Evolutionary conservation across 2,797 vertebrate species (phyloP), one percentile per base, ranked within the genome.

Genomic region (Esox masquinongy): DNA sequence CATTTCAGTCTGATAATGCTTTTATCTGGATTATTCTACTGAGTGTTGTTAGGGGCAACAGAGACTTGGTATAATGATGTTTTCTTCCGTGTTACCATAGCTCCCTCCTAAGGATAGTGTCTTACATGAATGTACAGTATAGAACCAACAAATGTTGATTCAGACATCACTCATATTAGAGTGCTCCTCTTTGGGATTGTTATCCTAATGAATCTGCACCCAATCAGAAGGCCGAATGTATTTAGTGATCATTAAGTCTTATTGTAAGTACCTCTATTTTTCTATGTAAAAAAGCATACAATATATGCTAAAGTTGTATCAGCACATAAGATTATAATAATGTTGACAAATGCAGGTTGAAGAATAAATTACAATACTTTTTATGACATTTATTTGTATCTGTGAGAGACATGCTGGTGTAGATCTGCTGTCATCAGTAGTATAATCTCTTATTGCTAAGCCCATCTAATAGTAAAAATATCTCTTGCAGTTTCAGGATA

Each of bases 21-120:
- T 22, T 43, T 22, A 39, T 36, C n/a, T 39, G 36, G 34, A 34
- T 36, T 67, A 34, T 36, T 36, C 26, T 19, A 11, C 15, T 64
- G 63, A 29, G 63, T 31, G 29, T n/a, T 68, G 67, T 39, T 68
- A 19, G 36, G 67, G 34, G 31, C 66, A 68, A 34, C 31, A 34
- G 64, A 43, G 34, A 39, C 34, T 68, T 39, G 34, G n/a, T 24
- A 59, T 59, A 39, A 36, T 67, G 1, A 66, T 31, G 5, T 68
- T 68, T 68, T 43, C 34, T 43, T 43, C 36, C 19, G 12, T 43
- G 67, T 68, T 39, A 39, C 36, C 1, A 1, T 39, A n/a, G 31
- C 67, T 68, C 67, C 67, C 19, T 68, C 67, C 36, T 39, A 68
- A 43, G 31, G 67, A 68, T 39, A 22, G 67, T 43, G 67, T 68